A percentile compares a stretch with the other conserved stretches of the same genome.
These are phyloP conservation scores for Ctenosaura bakeri DNA, from an alignment of 2,797 vertebrate genomes.

Conservation along the genomic window DNA sequence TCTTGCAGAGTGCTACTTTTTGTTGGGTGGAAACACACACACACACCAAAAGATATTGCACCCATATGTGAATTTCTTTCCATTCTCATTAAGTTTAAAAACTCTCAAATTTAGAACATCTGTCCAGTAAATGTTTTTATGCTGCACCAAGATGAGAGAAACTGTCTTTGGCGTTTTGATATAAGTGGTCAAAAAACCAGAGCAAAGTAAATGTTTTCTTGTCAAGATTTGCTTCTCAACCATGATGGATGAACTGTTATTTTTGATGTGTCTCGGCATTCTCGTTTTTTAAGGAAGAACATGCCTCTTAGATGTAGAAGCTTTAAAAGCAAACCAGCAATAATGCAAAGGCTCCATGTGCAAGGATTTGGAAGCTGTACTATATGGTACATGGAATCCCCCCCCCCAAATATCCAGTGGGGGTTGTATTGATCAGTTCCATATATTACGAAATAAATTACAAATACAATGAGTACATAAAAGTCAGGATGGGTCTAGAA, in stretches of 20 bases:
- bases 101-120: conserved; percentile 77
- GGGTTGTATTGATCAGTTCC: too few species aligned
- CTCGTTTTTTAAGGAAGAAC: conserved; percentile 67
- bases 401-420: too few species aligned
- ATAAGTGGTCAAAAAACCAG: conserved; percentile 77
- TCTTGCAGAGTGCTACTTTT: conserved; percentile 70
- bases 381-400: conserved; percentile 42
- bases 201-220: conserved; percentile 80
- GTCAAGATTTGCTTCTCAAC: conserved; percentile 68
- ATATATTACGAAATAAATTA: too few species aligned
- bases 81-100: conserved; percentile 78
- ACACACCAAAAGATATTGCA: conserved; percentile 69
- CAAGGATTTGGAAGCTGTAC: conserved; percentile 51
- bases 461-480: too few species aligned
- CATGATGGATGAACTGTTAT: conserved; percentile 73
- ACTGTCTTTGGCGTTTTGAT: conserved; percentile 75
- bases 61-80: conserved; percentile 66
- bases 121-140: conserved; percentile 80
- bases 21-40: conserved; percentile 53
- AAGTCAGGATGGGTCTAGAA: too few species aligned
- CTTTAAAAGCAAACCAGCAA: conserved; percentile 62
- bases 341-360: conserved; percentile 63
- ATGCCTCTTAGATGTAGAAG: conserved; percentile 62
- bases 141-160: conserved; percentile 73
- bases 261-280: conserved; percentile 73